phyloP scores from a whole-genome alignment of 1,140 invertebrate species.

The Sycophila sp. region DNA sequence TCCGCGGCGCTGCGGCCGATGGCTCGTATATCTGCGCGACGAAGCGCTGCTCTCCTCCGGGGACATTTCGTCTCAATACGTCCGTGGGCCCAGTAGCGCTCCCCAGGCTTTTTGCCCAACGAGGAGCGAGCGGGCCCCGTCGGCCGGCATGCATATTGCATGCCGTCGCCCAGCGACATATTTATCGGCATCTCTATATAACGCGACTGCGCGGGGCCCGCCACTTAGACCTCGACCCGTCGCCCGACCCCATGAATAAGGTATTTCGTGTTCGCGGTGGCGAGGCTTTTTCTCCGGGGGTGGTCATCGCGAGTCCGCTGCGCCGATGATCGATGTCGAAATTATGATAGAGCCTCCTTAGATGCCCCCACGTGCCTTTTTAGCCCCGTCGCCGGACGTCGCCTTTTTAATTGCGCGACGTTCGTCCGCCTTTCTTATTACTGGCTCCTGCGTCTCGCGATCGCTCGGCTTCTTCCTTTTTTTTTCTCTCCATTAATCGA shows the following conservation, averaged over 20 bases:
- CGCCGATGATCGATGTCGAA: slow-evolving; percentile 52
- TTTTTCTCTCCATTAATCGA: slow-evolving; percentile 26
- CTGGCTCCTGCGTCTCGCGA: background rate
- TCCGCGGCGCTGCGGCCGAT: background rate
- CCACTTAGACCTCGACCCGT: background rate
- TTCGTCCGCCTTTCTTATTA: slow-evolving; percentile 3
- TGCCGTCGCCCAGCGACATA: slow-evolving; percentile 55
- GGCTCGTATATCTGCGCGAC: too few relatives aligned
- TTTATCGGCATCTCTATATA: slow-evolving; percentile 63
- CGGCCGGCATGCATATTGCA: slow-evolving; percentile 63
- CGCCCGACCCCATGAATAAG: slow-evolving; percentile 49
- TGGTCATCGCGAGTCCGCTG: slow-evolving; percentile 38
- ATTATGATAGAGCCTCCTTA: slow-evolving; percentile 45
- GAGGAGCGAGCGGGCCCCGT: slow-evolving; percentile 31
- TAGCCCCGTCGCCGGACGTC: background rate
- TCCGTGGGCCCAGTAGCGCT: slow-evolving; percentile 43
- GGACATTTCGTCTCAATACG: slow-evolving; percentile 53
- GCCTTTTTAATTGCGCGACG: slow-evolving; percentile 25
- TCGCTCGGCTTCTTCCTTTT: background rate
- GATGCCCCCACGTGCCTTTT: too few relatives aligned
- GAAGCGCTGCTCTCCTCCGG: slow-evolving; percentile 20
- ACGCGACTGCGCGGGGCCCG: slow-evolving; percentile 16
- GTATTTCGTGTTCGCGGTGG: slow-evolving; percentile 51
- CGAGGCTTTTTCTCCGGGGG: slow-evolving; percentile 37
- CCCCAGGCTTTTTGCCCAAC: slow-evolving; percentile 51